A percentile compares a stretch with the other conserved stretches of the same genome.
These are phyloP conservation scores for Morphnarchus princeps DNA, from an alignment of 2,113 vertebrate genomes.

Conservation along the genomic window DNA sequence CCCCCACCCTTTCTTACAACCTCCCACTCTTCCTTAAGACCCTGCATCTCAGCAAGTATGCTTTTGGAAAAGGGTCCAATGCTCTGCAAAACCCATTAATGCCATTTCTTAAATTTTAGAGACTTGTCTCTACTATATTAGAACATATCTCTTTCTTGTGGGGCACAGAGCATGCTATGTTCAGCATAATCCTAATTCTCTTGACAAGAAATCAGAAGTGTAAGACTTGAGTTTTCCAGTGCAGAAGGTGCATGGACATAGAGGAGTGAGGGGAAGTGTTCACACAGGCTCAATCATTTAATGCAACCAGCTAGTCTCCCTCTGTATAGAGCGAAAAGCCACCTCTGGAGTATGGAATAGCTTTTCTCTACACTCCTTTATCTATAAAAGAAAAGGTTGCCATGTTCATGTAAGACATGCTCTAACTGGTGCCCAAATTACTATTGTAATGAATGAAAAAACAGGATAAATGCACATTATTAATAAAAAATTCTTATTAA, in stretches of 20 bases:
- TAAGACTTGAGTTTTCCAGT: not conserved
- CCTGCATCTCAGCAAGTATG: not conserved
- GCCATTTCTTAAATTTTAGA: not conserved
- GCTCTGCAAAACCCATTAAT: not conserved
- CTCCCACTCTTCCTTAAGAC: not conserved
- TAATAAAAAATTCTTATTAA: not conserved
- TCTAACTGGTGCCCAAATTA: not conserved
- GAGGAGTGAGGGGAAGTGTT: not conserved
- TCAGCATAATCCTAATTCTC: not conserved
- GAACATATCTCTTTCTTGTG: not conserved
- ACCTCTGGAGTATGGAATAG: not conserved
- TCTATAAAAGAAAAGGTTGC: not conserved
- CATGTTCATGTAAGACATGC: not conserved
- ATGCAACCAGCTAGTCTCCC: not conserved
- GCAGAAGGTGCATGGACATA: not conserved
- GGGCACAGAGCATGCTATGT: not conserved
- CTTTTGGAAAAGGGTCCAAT: not conserved
- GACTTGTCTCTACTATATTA: not conserved
- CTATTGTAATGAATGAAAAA: not conserved
- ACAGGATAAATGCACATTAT: not conserved
- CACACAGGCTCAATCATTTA: not conserved
- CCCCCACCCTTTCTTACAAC: not conserved
- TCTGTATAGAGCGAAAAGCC: not conserved
- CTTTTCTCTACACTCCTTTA: not conserved
- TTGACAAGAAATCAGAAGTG: not conserved